Base-by-base conservation (phyloP, 2,888 invertebrate species). In the Lissocephala sabroskyi region DNA sequence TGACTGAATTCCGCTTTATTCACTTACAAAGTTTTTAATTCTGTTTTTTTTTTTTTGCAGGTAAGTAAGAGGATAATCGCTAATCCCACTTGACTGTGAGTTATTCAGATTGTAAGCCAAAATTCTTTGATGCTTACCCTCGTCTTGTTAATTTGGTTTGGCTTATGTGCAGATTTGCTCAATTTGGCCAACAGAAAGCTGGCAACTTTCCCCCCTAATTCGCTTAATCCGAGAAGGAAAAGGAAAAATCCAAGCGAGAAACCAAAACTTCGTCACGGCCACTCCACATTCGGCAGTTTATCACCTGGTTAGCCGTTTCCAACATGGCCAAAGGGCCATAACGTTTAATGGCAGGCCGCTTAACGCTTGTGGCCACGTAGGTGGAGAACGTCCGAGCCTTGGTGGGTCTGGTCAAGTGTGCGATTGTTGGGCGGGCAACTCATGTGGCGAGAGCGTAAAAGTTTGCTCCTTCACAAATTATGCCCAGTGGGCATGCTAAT, bases 301-400 rank as follows among this genome's bases (percentile, higher is more conserved):
- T 70, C 68, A 70, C 68, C 68, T 74, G 75, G 62, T 62, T 59
- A 59, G 66, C 49, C 56, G 58, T 37, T 26, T 49, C 43, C 49
- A 40, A 49, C 41, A 51, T 56, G 62, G 65, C 49, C 56, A 28
- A 53, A 56, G 39, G 55, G 55, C 65, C 66, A 68, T 68, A 68
- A 74, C 68, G 63, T 70, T 73, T 68, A 68, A 68, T 74, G 66
- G 66, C 23, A 36, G 48, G 53, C 59, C 74, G 68, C 74, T 68
- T 68, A 74, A 73, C 74, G 68, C 71, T 66, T 74, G 75, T 70
- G 70, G 66, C 65, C 68, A 70, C 64, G 64, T 66, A 52, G 54
- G 62, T 52, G 61, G 49, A 45, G 23, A 23, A 23, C 3, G 23
- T 23, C 23, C 4, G 7, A 23, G 7, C 3, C 7, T 3, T 23